Percentiles rank a stretch among this genome's conserved stretches.
Conservation (phyloP, 2,888 invertebrate genomes). For the Trachelus iudaicus region DNA sequence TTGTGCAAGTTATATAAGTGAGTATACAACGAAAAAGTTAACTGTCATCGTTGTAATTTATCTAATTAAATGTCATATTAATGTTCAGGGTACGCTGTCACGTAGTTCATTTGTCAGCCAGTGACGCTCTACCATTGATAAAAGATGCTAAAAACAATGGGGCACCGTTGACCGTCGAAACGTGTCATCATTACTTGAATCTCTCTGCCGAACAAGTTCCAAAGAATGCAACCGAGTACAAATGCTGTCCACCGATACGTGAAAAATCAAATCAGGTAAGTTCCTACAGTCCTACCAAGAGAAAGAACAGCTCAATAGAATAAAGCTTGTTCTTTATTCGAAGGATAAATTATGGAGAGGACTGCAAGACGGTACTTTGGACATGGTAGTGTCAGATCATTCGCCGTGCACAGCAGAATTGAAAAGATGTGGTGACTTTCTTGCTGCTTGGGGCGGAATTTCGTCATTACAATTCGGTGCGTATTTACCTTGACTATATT, state of each 20-base stretch:
- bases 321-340: background rate
- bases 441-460: conserved; percentile 80
- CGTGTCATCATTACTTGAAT: conserved; percentile 79
- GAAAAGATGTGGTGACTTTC: conserved; percentile 70
- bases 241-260: conserved; percentile 80
- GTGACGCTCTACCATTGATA: conserved; percentile 71
- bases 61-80: background rate
- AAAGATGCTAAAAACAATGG: conserved; percentile 68
- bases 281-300: background rate
- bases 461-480: conserved; percentile 78
- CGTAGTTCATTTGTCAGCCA: conserved; percentile 76
- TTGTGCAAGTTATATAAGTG: conserved; percentile 72
- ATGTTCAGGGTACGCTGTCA: conserved; percentile 72
- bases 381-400: conserved; percentile 65
- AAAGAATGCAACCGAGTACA: conserved; percentile 74
- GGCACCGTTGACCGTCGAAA: conserved; percentile 75
- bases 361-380: conserved; percentile 69
- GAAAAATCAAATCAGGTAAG: conserved; percentile 71
- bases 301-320: background rate
- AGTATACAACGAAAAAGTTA: conserved; percentile 21
- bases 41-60: background rate
- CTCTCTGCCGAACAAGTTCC: conserved; percentile 75
- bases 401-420: conserved; percentile 52
- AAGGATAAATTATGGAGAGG: conserved; percentile 75
- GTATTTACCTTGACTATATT: conserved; percentile 16